Conservation (phyloP, 2,888 invertebrate genomes). For the Lasioglossum lativentre region DNA sequence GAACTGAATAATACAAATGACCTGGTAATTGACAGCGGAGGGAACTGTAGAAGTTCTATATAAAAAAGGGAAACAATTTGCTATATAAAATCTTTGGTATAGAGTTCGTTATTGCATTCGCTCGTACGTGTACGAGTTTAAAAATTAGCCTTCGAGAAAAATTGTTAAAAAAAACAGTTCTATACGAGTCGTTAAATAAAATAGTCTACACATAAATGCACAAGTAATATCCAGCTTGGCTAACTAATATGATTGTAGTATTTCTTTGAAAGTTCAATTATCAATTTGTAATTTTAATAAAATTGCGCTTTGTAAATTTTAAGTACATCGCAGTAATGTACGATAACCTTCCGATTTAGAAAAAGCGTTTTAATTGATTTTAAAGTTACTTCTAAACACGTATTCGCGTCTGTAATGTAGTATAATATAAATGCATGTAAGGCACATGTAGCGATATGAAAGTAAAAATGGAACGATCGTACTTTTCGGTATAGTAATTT, state of each 20-base stretch:
- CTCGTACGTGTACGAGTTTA: conserved; percentile 41
- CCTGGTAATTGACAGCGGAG: conserved; percentile 45
- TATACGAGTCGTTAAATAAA: conserved; percentile 58
- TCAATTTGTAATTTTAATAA: background rate
- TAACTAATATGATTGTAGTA: conserved; percentile 3
- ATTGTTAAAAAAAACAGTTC: conserved; percentile 39
- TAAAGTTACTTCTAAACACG: conserved; percentile 20
- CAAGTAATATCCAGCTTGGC: conserved; percentile 35
- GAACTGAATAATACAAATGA: conserved; percentile 53
- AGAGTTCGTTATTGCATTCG: conserved; percentile 78
- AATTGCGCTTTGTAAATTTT: conserved; percentile 6
- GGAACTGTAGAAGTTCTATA: conserved; percentile 40
- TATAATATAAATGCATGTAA: conserved; percentile 38
- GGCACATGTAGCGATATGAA: conserved; percentile 48
- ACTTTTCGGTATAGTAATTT: conserved; percentile 25
- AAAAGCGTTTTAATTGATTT: conserved; percentile 1
- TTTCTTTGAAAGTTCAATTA: conserved; percentile 11
- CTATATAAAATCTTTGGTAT: conserved; percentile 82
- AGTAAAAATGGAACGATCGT: conserved; percentile 31
- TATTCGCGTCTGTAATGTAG: conserved; percentile 1
- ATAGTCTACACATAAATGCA: conserved; percentile 58
- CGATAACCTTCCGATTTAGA: background rate
- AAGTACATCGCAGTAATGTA: conserved; percentile 12
- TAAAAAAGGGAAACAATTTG: background rate
- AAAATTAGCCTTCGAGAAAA: conserved; percentile 39